Conservation (phyloP, 2,888 invertebrate species). For the Lithosia quadra region DNA sequence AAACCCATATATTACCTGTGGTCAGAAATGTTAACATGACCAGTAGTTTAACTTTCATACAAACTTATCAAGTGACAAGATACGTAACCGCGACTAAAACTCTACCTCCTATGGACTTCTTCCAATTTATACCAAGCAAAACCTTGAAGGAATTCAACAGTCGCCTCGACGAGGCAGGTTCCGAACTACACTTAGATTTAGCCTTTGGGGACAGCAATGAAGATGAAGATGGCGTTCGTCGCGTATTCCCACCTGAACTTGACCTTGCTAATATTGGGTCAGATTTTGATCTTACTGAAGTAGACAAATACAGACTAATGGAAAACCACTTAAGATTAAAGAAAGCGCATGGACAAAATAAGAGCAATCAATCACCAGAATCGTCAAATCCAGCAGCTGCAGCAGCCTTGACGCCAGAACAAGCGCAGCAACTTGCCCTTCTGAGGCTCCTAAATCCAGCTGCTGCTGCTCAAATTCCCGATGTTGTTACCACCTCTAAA, state of each 20-base stretch:
- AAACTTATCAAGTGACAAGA: conserved; percentile 95
- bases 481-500: conserved; percentile 92
- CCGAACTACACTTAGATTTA: conserved; percentile 94
- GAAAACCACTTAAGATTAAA: conserved; percentile 85
- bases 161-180: conserved; percentile 95
- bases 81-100: conserved; percentile 97
- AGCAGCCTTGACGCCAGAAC: conserved; percentile 89
- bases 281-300: conserved; percentile 90
- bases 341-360: conserved; percentile 81
- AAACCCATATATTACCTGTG: conserved; percentile 95
- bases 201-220: conserved; percentile 94
- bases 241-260: conserved; percentile 88
- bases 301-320: conserved; percentile 87
- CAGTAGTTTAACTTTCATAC: conserved; percentile 93
- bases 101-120: conserved; percentile 94
- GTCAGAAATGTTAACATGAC: conserved; percentile 91
- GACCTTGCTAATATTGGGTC: conserved; percentile 91
- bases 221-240: conserved; percentile 83
- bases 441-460: conserved; percentile 90
- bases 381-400: conserved; percentile 80
- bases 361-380: conserved; percentile 83
- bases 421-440: conserved; percentile 92
- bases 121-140: conserved; percentile 94
- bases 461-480: conserved; percentile 89
- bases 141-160: conserved; percentile 96